Percentiles rank a stretch among this genome's conserved stretches.
Conservation (phyloP, 2,888 invertebrate genomes). For the Drosophila merina region DNA sequence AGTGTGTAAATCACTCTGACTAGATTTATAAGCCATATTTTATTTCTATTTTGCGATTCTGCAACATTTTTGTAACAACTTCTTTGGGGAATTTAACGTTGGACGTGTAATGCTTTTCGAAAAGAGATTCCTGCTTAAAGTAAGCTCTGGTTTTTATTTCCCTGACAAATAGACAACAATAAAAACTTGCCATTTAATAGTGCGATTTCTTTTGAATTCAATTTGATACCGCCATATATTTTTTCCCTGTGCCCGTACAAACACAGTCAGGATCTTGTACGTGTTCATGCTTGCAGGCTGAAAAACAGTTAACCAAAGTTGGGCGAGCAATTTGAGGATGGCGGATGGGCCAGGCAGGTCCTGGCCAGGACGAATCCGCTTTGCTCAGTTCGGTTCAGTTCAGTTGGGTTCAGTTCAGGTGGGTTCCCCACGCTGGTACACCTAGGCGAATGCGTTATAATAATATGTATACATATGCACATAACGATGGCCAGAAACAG, state of each 20-base stretch:
- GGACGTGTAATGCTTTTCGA: not conserved
- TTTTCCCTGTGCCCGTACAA: conserved; percentile 22
- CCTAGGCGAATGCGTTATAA: conserved; percentile 78
- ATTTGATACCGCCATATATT: conserved; percentile 22
- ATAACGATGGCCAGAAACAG: conserved; percentile 59
- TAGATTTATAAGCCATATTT: not conserved
- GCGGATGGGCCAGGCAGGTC: not conserved
- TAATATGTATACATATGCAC: conserved; percentile 73
- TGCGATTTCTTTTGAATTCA: conserved; percentile 28
- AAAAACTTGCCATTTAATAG: not conserved
- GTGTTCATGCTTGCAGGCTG: conserved; percentile 59
- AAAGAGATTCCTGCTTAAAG: not conserved
- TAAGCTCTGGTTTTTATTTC: conserved; percentile 1
- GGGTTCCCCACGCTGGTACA: conserved; percentile 53
- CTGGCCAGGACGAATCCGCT: conserved; percentile 20
- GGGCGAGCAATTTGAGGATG: not conserved
- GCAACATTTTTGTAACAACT: not conserved
- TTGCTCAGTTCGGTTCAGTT: conserved; percentile 12
- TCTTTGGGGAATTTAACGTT: not conserved
- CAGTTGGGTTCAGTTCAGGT: conserved; percentile 23
- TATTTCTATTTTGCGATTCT: not conserved
- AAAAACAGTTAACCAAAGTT: conserved; percentile 67
- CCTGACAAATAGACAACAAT: not conserved
- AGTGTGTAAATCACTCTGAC: conserved; percentile 1
- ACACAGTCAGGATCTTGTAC: conserved; percentile 11